These are phyloP conservation scores for Tetragnatha versicolor DNA, from an alignment of 1,140 invertebrate genomes.

Conservation along the genomic window DNA sequence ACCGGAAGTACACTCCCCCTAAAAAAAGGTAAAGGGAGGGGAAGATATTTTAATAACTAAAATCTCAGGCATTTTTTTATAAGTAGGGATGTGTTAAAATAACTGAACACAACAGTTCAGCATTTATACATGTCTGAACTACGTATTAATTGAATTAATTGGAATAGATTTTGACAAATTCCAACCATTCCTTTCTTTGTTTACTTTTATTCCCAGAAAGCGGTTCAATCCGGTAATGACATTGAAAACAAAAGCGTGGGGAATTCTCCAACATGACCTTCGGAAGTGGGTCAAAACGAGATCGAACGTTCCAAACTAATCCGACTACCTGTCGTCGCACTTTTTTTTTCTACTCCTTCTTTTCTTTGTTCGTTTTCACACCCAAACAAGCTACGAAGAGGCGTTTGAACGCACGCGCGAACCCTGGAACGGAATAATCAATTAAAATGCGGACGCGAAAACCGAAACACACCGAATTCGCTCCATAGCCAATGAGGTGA, in stretches of 20 bases:
- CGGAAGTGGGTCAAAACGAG: slow-evolving; percentile 1
- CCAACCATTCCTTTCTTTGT: too few relatives aligned
- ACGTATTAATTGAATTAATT: too few relatives aligned
- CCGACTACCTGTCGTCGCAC: not conserved
- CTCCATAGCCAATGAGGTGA: not conserved
- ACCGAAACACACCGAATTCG: not conserved
- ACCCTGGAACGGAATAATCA: not conserved
- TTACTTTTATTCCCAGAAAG: too few relatives aligned
- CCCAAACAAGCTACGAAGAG: not conserved
- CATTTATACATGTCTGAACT: too few relatives aligned
- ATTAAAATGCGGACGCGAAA: not conserved
- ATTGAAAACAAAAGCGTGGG: slow-evolving; percentile 15
- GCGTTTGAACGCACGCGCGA: not conserved
- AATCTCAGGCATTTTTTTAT: too few relatives aligned
- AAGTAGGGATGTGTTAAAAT: too few relatives aligned
- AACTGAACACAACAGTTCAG: too few relatives aligned
- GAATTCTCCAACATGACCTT: not conserved
- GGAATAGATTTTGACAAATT: too few relatives aligned
- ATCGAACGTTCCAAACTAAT: too few relatives aligned
- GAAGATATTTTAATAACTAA: too few relatives aligned
- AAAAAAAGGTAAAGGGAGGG: too few relatives aligned
- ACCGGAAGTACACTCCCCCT: too few relatives aligned
- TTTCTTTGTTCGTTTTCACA: not conserved
- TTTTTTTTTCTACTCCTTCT: not conserved
- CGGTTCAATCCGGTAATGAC: slow-evolving; percentile 7